These are phyloP conservation scores for Astyanax mexicanus DNA, from an alignment of 2,797 vertebrate genomes.

Conservation along the genomic window DNA sequence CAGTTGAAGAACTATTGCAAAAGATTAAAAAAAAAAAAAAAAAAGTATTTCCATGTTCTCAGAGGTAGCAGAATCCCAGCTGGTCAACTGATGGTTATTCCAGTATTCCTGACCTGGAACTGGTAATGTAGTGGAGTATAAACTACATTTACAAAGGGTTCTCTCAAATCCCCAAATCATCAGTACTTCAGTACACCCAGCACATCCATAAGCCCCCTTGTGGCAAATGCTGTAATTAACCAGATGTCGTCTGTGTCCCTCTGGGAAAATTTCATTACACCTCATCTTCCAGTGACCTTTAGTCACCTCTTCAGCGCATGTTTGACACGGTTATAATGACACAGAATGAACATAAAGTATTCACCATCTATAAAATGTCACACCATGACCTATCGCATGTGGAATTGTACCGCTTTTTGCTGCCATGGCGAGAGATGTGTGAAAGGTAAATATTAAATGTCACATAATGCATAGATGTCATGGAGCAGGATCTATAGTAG, in stretches of 20 bases:
- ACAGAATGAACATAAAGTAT: neutral
- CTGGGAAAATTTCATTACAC: neutral
- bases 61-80: neutral
- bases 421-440: neutral
- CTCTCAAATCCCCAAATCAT: neutral
- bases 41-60: neutral
- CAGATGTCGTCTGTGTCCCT: neutral
- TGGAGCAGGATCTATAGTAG: neutral
- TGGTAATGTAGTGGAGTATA: neutral
- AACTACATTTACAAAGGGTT: neutral
- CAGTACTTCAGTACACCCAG: too few species aligned
- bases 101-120: slow-evolving; percentile 20
- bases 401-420: too few species aligned
- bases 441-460: slow-evolving; percentile 6
- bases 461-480: neutral
- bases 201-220: neutral
- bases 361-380: neutral
- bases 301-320: neutral
- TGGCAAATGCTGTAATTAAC: neutral
- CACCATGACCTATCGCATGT: neutral
- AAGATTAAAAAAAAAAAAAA: too few species aligned
- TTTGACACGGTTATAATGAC: slow-evolving; percentile 13
- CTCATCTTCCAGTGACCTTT: slow-evolving; percentile 6
- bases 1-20: neutral
- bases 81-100: slow-evolving; percentile 16